phyloP scores from a whole-genome alignment of 1,140 invertebrate genomes.

The Saccostrea glomerata region DNA sequence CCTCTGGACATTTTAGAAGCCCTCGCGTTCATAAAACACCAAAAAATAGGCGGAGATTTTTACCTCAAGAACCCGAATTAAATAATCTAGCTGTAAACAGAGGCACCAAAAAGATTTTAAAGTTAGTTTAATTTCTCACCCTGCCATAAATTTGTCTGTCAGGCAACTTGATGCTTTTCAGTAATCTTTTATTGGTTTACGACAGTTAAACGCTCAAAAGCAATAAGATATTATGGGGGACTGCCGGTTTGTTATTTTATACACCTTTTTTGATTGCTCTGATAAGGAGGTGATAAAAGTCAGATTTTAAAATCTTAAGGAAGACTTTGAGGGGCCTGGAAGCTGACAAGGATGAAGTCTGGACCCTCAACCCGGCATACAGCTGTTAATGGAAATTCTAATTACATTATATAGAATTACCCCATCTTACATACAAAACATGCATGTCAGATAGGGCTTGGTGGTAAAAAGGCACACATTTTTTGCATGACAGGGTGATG shows the following conservation, averaged over 20 bases:
- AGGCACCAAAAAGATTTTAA: not conserved
- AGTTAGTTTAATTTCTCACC: constrained; percentile 30
- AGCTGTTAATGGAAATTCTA: constrained; percentile 11
- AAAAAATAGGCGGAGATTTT: constrained; percentile 3
- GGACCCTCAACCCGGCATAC: not conserved
- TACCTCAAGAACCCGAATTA: not conserved
- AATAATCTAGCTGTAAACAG: constrained; percentile 10
- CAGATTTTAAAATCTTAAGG: not conserved
- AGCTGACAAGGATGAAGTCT: not conserved
- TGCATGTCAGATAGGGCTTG: not conserved
- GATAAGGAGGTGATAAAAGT: constrained; percentile 34
- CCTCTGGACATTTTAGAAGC: not conserved
- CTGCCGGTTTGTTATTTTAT: constrained; percentile 10
- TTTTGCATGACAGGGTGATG: not conserved
- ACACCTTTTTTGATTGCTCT: constrained; percentile 13
- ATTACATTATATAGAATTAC: constrained; percentile 30
- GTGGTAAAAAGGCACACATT: not conserved
- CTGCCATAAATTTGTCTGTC: constrained; percentile 33
- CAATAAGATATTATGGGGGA: not conserved
- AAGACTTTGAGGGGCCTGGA: not conserved
- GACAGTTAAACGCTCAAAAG: not conserved
- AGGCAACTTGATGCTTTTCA: constrained; percentile 23
- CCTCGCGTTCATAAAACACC: not conserved
- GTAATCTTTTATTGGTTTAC: not conserved
- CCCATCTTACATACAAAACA: not conserved